Conservation (phyloP, 1,140 invertebrate species). For the Drosophila nigrodunni region DNA sequence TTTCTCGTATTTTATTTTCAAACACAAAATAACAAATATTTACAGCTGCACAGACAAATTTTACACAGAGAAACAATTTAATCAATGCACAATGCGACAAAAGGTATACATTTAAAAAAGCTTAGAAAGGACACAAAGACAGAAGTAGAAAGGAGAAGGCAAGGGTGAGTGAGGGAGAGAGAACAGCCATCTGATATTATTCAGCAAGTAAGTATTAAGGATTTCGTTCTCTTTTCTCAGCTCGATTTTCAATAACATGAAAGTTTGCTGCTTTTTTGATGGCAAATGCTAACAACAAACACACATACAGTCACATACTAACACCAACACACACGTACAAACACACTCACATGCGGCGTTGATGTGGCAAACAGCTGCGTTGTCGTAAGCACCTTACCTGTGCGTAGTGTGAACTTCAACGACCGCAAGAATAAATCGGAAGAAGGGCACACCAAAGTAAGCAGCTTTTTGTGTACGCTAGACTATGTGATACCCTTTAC, state of each 20-base stretch:
- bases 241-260: constrained; percentile 78
- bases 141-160: neutral
- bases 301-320: neutral
- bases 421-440: constrained; percentile 91
- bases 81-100: constrained; percentile 75
- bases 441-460: neutral
- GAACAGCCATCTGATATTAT: constrained; percentile 70
- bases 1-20: neutral
- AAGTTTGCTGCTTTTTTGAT: constrained; percentile 67
- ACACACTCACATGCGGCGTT: constrained; percentile 27
- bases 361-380: constrained; percentile 50
- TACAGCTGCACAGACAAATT: constrained; percentile 28
- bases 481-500: neutral
- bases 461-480: constrained; percentile 85
- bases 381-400: constrained; percentile 45
- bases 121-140: constrained; percentile 52
- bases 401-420: constrained; percentile 86
- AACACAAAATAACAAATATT: constrained; percentile 23
- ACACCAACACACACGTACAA: constrained; percentile 4
- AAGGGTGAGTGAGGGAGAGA: neutral
- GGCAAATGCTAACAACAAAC: constrained; percentile 71
- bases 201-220: constrained; percentile 58
- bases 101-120: constrained; percentile 78
- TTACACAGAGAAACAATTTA: constrained; percentile 64
- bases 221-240: constrained; percentile 52